Conservation (phyloP, 1,140 invertebrate genomes). For the Pogonomyrmex barbatus region DNA sequence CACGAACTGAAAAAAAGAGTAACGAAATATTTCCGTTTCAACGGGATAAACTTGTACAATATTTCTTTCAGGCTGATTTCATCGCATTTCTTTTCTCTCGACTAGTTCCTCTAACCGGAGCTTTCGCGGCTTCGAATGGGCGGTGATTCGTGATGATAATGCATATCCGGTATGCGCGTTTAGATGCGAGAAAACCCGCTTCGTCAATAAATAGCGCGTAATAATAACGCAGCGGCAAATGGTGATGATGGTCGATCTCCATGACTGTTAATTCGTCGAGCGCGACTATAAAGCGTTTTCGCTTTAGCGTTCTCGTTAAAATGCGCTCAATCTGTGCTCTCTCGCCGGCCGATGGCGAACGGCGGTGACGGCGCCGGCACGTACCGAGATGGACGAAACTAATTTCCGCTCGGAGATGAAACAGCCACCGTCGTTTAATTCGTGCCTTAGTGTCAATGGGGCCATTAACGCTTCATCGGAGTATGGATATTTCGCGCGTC, state of each 20-base stretch:
- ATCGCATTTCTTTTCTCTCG: not conserved
- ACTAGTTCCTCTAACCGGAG: not conserved
- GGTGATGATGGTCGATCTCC: constrained; percentile 1
- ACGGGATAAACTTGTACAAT: not conserved
- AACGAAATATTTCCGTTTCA: not conserved
- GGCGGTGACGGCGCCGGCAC: constrained; percentile 50
- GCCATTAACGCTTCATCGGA: constrained; percentile 65
- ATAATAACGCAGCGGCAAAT: constrained; percentile 31
- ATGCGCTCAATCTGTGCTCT: constrained; percentile 64
- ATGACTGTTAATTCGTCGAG: constrained; percentile 69
- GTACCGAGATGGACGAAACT: constrained; percentile 71
- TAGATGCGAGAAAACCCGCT: constrained; percentile 19
- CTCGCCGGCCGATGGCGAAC: constrained; percentile 5
- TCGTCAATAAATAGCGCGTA: constrained; percentile 35
- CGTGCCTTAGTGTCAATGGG: constrained; percentile 70
- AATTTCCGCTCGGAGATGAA: constrained; percentile 75
- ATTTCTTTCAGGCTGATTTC: not conserved
- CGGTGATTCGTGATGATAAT: constrained; percentile 2
- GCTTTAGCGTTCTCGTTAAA: constrained; percentile 61
- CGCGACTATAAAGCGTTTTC: constrained; percentile 62
- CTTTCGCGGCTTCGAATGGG: not conserved
- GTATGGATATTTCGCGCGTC: constrained; percentile 53
- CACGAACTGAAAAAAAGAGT: not conserved
- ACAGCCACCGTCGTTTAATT: constrained; percentile 72
- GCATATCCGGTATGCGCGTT: constrained; percentile 13